phyloP scores from a whole-genome alignment of 1,140 invertebrate species.

The Bathynomus jamesi region DNA sequence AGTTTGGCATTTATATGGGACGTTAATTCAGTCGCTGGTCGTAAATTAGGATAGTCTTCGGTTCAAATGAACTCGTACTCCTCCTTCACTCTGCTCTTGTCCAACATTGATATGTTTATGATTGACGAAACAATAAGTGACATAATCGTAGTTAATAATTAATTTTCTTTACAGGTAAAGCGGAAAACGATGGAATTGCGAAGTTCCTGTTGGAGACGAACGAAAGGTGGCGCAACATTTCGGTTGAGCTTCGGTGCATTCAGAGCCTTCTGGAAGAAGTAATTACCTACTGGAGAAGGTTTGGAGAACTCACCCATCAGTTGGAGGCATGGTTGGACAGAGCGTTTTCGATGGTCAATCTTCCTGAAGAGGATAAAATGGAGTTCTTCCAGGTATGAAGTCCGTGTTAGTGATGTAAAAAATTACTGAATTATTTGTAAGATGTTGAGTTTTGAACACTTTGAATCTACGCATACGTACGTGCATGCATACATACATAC shows the following conservation, averaged over 20 bases:
- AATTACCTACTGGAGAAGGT: conserved; percentile 76
- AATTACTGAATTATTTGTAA: no score
- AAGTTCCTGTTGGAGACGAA: conserved; percentile 75
- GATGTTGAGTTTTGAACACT: no score
- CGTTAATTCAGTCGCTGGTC: no score
- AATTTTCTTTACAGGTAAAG: conserved; percentile 55
- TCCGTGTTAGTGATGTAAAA: no score
- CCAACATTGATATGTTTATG: no score
- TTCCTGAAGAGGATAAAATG: conserved; percentile 72
- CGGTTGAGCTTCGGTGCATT: conserved; percentile 79
- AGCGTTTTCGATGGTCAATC: conserved; percentile 65
- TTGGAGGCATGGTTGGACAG: conserved; percentile 70
- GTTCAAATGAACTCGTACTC: no score
- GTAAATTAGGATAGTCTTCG: no score
- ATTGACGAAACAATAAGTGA: no score
- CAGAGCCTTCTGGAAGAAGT: conserved; percentile 83
- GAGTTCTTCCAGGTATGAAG: conserved; percentile 63
- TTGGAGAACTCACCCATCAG: conserved; percentile 61
- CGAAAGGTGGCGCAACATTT: conserved; percentile 80
- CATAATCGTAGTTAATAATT: no score
- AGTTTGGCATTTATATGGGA: no score
- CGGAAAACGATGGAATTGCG: conserved; percentile 67
- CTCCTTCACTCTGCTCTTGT: no score
- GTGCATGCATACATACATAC: not conserved
- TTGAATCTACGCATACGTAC: not conserved